phyloP scores from a whole-genome alignment of 1,140 invertebrate genomes.

The Belonocnema kinseyi region DNA sequence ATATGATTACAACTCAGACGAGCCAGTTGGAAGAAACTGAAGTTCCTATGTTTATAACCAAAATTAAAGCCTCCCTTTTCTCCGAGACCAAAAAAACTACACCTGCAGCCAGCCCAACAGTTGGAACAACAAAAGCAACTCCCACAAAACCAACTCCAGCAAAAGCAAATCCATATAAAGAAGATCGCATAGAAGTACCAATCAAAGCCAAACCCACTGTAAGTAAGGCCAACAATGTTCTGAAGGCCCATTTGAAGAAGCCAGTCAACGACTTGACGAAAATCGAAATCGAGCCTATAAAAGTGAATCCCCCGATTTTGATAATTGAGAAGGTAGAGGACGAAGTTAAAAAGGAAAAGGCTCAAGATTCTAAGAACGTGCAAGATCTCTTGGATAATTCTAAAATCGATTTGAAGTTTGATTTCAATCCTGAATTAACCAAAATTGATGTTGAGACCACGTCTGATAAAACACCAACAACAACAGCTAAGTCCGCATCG shows the following conservation, averaged over 20 bases:
- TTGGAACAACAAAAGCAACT: constrained; percentile 38
- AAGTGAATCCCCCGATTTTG: constrained; percentile 62
- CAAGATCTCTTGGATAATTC: constrained; percentile 42
- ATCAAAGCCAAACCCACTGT: constrained; percentile 47
- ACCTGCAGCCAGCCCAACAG: constrained; percentile 2
- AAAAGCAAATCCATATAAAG: constrained; percentile 44
- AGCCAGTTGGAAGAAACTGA: constrained; percentile 51
- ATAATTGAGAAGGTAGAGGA: constrained; percentile 63
- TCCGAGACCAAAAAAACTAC: constrained; percentile 56
- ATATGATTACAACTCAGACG: constrained; percentile 59
- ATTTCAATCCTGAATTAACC: constrained; percentile 63
- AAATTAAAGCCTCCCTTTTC: constrained; percentile 66
- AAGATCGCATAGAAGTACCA: constrained; percentile 41
- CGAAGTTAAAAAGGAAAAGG: constrained; percentile 43
- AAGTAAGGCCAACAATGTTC: constrained; percentile 58
- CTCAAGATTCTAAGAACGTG: constrained; percentile 10
- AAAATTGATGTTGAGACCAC: constrained; percentile 52
- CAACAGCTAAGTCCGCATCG: constrained; percentile 72
- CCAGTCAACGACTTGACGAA: constrained; percentile 57
- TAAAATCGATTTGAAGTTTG: constrained; percentile 62
- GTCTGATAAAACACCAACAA: constrained; percentile 35
- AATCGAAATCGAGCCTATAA: constrained; percentile 63
- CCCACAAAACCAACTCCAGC: constrained; percentile 39
- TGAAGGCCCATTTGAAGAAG: constrained; percentile 64
- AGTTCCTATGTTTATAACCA: constrained; percentile 65